Percentiles rank a stretch among this genome's conserved stretches.
phyloP scores from a whole-genome alignment of 2,888 invertebrate genomes.

The Dinocampus coccinellae region DNA sequence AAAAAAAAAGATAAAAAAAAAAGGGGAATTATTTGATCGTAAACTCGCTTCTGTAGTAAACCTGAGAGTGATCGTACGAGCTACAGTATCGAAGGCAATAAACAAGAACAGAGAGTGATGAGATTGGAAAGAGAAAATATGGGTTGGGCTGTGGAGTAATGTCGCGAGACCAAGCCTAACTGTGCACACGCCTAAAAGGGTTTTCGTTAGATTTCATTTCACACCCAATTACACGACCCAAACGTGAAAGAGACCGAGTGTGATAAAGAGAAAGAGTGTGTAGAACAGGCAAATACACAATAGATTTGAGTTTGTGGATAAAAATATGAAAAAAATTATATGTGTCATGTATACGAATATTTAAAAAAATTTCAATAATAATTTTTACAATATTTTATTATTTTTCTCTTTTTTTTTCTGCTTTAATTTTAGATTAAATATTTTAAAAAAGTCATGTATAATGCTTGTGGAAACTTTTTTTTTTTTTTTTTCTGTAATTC shows the following conservation, averaged over 20 bases:
- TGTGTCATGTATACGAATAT: no score
- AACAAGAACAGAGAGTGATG: constrained; percentile 26
- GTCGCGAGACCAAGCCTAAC: constrained; percentile 48
- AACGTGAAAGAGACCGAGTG: constrained; percentile 47
- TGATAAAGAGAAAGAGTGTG: constrained; percentile 32
- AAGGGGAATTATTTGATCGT: constrained; percentile 64
- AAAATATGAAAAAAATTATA: no score
- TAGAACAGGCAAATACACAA: constrained; percentile 10
- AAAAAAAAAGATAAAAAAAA: no score
- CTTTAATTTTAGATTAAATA: no score
- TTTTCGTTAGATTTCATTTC: constrained; percentile 70
- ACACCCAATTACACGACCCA: constrained; percentile 67
- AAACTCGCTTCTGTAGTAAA: constrained; percentile 50
- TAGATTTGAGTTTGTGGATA: no score
- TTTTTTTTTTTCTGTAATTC: no score
- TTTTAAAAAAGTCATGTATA: no score
- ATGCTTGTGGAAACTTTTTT: no score
- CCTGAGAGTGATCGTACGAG: constrained; percentile 34
- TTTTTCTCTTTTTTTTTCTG: no score
- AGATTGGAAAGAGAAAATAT: constrained; percentile 32
- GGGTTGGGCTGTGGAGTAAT: constrained; percentile 46
- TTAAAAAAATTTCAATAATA: no score
- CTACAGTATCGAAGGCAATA: constrained; percentile 1
- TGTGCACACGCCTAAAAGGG: constrained; percentile 69
- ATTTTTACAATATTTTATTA: no score